Percentiles rank a stretch among this genome's conserved stretches.
phyloP scores from a whole-genome alignment of 64 coral and sea anemone genomes.

The Montipora efflorescens region DNA sequence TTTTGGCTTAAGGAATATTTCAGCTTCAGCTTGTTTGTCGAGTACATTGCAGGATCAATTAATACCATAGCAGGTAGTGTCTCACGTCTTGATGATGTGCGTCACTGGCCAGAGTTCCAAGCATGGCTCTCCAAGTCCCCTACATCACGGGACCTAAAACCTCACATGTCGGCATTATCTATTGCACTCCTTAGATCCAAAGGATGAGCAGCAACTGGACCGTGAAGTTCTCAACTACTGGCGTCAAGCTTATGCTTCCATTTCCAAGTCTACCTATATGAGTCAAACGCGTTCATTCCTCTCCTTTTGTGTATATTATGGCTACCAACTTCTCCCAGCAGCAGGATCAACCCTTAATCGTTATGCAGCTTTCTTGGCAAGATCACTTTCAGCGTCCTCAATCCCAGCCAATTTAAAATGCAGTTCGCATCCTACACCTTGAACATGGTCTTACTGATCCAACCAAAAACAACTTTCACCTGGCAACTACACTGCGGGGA shows the following conservation, averaged over 20 bases:
- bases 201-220: background rate
- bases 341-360: background rate
- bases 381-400: background rate
- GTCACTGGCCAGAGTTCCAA: conserved; percentile 11
- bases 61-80: background rate
- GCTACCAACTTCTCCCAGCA: background rate
- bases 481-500: background rate
- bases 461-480: conserved; percentile 11
- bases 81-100: conserved; percentile 13
- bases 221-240: background rate
- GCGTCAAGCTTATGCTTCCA: background rate
- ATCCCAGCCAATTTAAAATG: conserved; percentile 1
- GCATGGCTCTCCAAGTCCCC: conserved; percentile 16
- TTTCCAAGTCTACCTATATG: conserved; percentile 11
- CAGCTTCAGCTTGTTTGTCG: background rate
- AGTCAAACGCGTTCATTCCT: background rate
- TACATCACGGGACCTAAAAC: background rate
- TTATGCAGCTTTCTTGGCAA: background rate
- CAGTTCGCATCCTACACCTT: background rate
- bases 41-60: background rate
- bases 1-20: conserved; percentile 17
- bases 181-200: conserved; percentile 33
- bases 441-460: background rate
- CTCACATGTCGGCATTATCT: conserved; percentile 17
- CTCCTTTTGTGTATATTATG: background rate